These are phyloP conservation scores for Passer montanus DNA, from an alignment of 2,113 vertebrate genomes.

Conservation along the genomic window DNA sequence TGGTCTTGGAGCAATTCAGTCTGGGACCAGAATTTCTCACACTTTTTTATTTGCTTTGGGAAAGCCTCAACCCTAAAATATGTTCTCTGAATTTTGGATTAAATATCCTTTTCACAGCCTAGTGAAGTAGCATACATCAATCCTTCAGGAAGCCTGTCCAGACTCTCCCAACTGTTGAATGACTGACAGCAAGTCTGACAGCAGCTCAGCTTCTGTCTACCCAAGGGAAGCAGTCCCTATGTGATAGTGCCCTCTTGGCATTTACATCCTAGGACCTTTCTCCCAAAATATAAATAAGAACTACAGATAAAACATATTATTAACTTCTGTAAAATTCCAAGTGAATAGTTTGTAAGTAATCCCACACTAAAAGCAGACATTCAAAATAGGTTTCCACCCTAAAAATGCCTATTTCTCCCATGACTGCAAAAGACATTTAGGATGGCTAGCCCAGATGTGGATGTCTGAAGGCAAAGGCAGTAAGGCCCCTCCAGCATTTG, in stretches of 20 bases:
- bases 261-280: neutral
- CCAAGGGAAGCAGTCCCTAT: neutral
- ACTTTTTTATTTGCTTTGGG: constrained; percentile 40
- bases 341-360: neutral
- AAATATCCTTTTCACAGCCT: neutral
- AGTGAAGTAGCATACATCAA: neutral
- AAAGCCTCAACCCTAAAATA: constrained; percentile 40
- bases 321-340: neutral
- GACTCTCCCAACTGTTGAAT: neutral
- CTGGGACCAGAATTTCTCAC: constrained; percentile 20
- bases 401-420: constrained; percentile 9
- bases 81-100: constrained; percentile 8
- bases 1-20: neutral
- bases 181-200: neutral
- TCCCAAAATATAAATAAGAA: neutral
- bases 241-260: neutral
- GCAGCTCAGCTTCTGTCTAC: neutral
- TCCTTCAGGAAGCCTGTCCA: neutral
- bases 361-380: neutral
- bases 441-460: constrained; percentile 20
- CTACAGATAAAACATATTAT: neutral
- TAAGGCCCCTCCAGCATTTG: neutral
- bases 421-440: constrained; percentile 37
- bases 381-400: constrained; percentile 8
- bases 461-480: constrained; percentile 11